Base-by-base conservation (phyloP, 2,888 invertebrate species). In the Nebria brevicollis region DNA sequence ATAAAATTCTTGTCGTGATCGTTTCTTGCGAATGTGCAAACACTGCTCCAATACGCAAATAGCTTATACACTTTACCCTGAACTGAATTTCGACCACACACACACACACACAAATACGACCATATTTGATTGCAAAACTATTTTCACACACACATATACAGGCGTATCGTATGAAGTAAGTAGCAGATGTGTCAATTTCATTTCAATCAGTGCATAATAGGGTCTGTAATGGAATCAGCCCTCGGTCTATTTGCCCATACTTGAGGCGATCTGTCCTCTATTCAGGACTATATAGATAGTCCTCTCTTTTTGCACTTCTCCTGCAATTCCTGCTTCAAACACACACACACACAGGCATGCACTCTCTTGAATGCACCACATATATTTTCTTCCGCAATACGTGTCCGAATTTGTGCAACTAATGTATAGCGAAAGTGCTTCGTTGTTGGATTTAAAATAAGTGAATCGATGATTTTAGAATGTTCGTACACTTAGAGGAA, bases 151-250 rank as follows among this genome's bases (percentile, higher is more conserved):
- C 68, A 68, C 68, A 26, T n/a, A 68, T 13, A 70, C 25, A 25
- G 20, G 11, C 7, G 26, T 25, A 70, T 34, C 34, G 42, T 43
- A 72, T 34, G 72, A 83, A 84, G 87, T 88, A 89, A 89, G 88
- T 89, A 89, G 88, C 89, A 89, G 89, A 89, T 89, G 89, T 89
- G 89, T 89, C 89, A 89, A 89, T 89, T 89, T 89, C 89, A 88
- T 89, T 89, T 89, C 89, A 89, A 89, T 89, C 89, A 89, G 86
- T 85, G 86, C 86, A 89, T 89, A 89, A 89, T 89, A 88, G 89
- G 87, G 86, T 85, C 86, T 86, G 89, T 89, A 89, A 89, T 89
- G 89, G 89, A 89, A 89, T 89, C 89, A 89, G 88, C 88, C 88
- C 89, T 89, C 88, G 89, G 88, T 89, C 89, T 89, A 89, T 89